These are phyloP conservation scores for Pseudois nayaur DNA, from an alignment of 2,113 vertebrate genomes.

Conservation along the genomic window DNA sequence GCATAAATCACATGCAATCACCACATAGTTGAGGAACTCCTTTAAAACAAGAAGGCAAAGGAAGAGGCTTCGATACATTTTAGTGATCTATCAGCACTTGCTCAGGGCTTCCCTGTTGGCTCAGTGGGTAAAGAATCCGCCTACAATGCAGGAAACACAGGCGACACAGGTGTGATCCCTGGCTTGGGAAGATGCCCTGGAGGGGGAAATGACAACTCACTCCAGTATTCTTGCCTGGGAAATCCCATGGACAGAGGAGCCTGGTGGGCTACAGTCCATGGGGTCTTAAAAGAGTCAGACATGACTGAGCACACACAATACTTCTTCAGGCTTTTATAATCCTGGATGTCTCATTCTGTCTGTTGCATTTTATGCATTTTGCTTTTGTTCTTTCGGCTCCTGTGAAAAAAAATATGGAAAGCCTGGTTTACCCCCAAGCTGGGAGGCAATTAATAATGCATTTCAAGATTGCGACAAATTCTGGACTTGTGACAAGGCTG, in stretches of 20 bases:
- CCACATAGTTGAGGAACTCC: background rate
- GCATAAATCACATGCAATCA: background rate
- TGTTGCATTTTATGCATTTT: constrained; percentile 13
- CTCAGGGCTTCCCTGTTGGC: background rate
- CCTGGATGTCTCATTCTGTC: background rate
- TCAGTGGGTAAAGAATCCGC: background rate
- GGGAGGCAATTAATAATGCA: constrained; percentile 37
- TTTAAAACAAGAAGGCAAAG: constrained; percentile 25
- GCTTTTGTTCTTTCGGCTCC: constrained; percentile 13
- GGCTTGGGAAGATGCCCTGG: background rate
- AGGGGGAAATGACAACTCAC: background rate
- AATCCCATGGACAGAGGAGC: background rate
- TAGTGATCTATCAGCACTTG: background rate
- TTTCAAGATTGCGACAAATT: constrained; percentile 19
- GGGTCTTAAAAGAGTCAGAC: background rate
- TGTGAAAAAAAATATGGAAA: background rate
- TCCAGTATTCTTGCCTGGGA: background rate
- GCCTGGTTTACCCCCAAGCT: background rate
- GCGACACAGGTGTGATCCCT: background rate
- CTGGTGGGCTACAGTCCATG: background rate
- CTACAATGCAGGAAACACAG: background rate
- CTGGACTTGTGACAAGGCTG: background rate
- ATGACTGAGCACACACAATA: background rate
- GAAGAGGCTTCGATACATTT: background rate
- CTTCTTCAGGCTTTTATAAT: constrained; percentile 12